phyloP scores from a whole-genome alignment of 30 jellyfish, hydroid and myxozoan species.

The Calvadosia cruxmelitensis region DNA sequence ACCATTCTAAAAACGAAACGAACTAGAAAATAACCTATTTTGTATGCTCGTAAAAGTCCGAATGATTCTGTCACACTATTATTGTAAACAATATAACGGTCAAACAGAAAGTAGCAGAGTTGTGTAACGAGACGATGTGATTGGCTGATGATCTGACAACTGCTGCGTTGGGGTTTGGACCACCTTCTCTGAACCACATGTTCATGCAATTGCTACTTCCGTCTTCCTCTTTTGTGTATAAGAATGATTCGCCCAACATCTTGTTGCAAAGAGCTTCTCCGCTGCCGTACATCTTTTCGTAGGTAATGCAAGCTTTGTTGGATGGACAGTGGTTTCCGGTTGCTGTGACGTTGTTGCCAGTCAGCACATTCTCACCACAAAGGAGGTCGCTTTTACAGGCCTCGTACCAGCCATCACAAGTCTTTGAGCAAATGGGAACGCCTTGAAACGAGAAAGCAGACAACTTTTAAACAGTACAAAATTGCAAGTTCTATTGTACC shows the following conservation, averaged over 20 bases:
- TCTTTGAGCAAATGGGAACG: slow-evolving; percentile 61
- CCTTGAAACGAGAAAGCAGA: slow-evolving; percentile 18
- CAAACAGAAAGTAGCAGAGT: too few relatives aligned
- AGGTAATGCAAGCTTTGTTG: slow-evolving; percentile 48
- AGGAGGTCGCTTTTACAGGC: slow-evolving; percentile 44
- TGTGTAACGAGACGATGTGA: too few relatives aligned
- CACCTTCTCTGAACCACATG: slow-evolving; percentile 46
- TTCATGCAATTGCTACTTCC: slow-evolving; percentile 62
- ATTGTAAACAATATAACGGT: too few relatives aligned
- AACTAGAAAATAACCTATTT: too few relatives aligned
- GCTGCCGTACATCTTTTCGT: slow-evolving; percentile 56
- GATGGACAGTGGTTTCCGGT: slow-evolving; percentile 53
- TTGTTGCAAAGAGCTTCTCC: slow-evolving; percentile 53
- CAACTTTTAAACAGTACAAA: too few relatives aligned
- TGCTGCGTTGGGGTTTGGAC: too few relatives aligned
- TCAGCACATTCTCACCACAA: slow-evolving; percentile 54
- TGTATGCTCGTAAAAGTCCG: too few relatives aligned
- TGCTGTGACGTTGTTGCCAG: slow-evolving; percentile 36
- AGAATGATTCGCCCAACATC: slow-evolving; percentile 56
- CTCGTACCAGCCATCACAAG: slow-evolving; percentile 60
- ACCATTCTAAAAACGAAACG: too few relatives aligned
- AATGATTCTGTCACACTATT: too few relatives aligned
- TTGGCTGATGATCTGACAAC: too few relatives aligned
- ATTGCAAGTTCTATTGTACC: too few relatives aligned
- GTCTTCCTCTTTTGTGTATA: slow-evolving; percentile 21